Conservation (phyloP, 2,888 invertebrate genomes). For the Globia sparganii region DNA sequence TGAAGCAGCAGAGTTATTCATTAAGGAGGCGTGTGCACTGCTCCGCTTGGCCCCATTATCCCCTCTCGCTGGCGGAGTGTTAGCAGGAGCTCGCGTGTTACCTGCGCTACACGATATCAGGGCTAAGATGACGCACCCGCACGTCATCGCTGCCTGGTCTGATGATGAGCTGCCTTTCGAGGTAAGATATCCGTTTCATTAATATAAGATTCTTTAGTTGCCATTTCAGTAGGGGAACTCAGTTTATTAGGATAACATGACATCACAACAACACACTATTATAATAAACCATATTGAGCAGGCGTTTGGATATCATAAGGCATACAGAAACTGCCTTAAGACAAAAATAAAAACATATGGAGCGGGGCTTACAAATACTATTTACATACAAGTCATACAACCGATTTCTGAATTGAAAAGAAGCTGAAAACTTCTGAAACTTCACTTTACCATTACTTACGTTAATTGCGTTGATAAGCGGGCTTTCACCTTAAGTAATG, state of each 20-base stretch:
- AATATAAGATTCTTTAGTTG: constrained; percentile 72
- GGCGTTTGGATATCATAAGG: neutral
- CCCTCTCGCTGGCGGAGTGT: constrained; percentile 97
- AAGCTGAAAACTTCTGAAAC: no score
- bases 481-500: no score
- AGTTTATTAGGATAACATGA: neutral
- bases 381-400: neutral
- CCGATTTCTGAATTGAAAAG: no score
- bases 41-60: constrained; percentile 94
- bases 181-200: constrained; percentile 67
- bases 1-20: constrained; percentile 96
- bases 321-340: no score
- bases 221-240: no score
- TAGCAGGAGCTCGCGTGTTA: constrained; percentile 97
- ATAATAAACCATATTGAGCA: neutral
- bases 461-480: no score
- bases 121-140: constrained; percentile 88
- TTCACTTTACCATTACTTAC: no score
- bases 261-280: neutral
- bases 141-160: constrained; percentile 98
- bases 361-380: neutral
- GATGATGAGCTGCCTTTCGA: constrained; percentile 98
- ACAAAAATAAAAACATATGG: no score
- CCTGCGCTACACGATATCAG: constrained; percentile 97
- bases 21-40: constrained; percentile 97